phyloP scores from a whole-genome alignment of 2,888 invertebrate species.

The Germaria angustata region DNA sequence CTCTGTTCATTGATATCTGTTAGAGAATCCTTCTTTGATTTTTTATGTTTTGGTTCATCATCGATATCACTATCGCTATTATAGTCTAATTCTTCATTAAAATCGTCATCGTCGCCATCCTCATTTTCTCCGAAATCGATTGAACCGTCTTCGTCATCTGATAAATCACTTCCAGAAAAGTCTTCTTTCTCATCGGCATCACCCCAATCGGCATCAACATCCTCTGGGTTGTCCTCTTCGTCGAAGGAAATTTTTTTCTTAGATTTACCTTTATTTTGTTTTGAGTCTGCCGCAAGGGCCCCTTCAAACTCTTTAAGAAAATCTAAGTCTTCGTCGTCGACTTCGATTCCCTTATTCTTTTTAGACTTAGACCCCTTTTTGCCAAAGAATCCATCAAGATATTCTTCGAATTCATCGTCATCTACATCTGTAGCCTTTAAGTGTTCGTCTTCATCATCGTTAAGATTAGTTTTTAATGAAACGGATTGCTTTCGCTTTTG shows the following conservation, averaged over 20 bases:
- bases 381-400: constrained; percentile 80
- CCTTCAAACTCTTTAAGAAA: constrained; percentile 85
- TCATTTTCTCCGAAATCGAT: constrained; percentile 73
- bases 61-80: constrained; percentile 67
- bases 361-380: constrained; percentile 82
- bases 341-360: constrained; percentile 81
- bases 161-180: constrained; percentile 80
- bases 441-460: constrained; percentile 80
- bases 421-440: constrained; percentile 86
- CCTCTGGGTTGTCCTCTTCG: constrained; percentile 78
- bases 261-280: constrained; percentile 72
- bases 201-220: constrained; percentile 72
- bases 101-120: constrained; percentile 68
- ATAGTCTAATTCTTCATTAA: constrained; percentile 25
- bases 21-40: constrained; percentile 69
- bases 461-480: constrained; percentile 71
- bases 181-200: constrained; percentile 73
- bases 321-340: constrained; percentile 83
- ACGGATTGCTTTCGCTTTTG: constrained; percentile 79
- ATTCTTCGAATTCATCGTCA: constrained; percentile 82
- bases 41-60: constrained; percentile 74
- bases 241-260: constrained; percentile 70
- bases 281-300: constrained; percentile 70
- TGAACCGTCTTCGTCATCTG: constrained; percentile 76
- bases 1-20: constrained; percentile 70